Conservation (phyloP, 2,888 invertebrate genomes). For the Drosophila birchii region DNA sequence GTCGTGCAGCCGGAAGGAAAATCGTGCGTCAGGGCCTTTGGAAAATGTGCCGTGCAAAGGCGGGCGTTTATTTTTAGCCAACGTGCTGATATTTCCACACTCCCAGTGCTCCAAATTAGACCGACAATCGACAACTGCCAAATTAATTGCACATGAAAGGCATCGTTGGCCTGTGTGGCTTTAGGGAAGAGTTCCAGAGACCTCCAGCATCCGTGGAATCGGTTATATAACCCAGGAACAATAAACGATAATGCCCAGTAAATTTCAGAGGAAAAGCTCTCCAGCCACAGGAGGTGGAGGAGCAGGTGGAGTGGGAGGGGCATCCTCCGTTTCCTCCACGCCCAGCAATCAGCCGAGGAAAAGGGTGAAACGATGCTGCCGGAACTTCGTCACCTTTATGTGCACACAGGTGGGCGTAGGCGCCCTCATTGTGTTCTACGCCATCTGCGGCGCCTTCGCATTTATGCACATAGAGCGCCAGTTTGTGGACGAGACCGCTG, state of each 20-base stretch:
- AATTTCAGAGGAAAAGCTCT: slow-evolving; percentile 72
- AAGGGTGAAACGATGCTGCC: slow-evolving; percentile 92
- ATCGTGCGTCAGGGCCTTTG: slow-evolving; percentile 34
- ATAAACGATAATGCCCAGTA: slow-evolving; percentile 56
- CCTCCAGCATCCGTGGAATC: not conserved
- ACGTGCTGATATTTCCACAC: slow-evolving; percentile 59
- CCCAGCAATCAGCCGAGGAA: slow-evolving; percentile 89
- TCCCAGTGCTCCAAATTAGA: slow-evolving; percentile 29
- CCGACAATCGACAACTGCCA: slow-evolving; percentile 37
- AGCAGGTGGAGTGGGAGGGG: slow-evolving; percentile 36
- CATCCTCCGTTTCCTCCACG: slow-evolving; percentile 87
- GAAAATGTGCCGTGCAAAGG: slow-evolving; percentile 57
- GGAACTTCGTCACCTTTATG: slow-evolving; percentile 95
- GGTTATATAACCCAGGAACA: slow-evolving; percentile 25
- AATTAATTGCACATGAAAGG: slow-evolving; percentile 39
- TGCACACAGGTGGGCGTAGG: slow-evolving; percentile 96
- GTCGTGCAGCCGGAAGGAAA: slow-evolving; percentile 39
- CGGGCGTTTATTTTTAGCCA: slow-evolving; percentile 72
- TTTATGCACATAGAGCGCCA: slow-evolving; percentile 92
- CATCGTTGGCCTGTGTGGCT: slow-evolving; percentile 13
- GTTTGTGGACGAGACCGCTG: slow-evolving; percentile 85
- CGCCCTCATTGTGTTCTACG: slow-evolving; percentile 93
- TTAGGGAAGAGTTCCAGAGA: not conserved
- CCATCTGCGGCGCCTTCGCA: slow-evolving; percentile 92
- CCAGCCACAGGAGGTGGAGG: slow-evolving; percentile 44